Conservation (phyloP, 2,113 vertebrate species). For the Verasper variegatus region DNA sequence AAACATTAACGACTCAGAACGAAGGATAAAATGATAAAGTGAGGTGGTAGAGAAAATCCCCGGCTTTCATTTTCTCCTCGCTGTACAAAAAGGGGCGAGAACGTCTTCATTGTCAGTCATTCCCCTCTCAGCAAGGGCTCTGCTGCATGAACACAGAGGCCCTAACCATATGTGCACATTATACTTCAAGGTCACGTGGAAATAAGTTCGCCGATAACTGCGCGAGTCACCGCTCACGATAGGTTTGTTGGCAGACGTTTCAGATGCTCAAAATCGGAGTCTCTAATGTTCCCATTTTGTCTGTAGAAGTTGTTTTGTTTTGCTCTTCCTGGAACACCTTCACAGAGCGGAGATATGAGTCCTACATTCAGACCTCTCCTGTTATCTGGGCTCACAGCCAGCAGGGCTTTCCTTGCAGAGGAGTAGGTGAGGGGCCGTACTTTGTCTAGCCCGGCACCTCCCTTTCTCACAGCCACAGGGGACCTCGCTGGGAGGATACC, state of each 20-base stretch:
- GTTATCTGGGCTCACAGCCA: conserved; percentile 66
- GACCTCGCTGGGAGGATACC: conserved; percentile 1
- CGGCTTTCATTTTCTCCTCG: conserved; percentile 35
- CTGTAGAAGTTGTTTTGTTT: conserved; percentile 12
- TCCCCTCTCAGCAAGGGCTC: conserved; percentile 29
- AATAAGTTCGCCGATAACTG: conserved; percentile 49
- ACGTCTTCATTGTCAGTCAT: conserved; percentile 32
- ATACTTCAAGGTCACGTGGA: conserved; percentile 42
- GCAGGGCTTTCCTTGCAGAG: conserved; percentile 63
- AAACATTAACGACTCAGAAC: conserved; percentile 52
- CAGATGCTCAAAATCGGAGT: conserved; percentile 1
- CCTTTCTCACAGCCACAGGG: conserved; percentile 38
- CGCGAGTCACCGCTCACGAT: conserved; percentile 6
- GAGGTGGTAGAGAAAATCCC: conserved; percentile 16
- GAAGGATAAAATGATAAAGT: conserved; percentile 44
- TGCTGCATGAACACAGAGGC: conserved; percentile 35
- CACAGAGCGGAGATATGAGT: conserved; percentile 44
- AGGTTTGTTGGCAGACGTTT: conserved; percentile 21
- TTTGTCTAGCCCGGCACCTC: conserved; percentile 64
- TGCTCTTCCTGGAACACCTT: conserved; percentile 62
- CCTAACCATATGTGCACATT: conserved; percentile 14
- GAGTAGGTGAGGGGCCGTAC: conserved; percentile 52
- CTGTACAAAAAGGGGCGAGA: neutral
- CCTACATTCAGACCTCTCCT: conserved; percentile 37
- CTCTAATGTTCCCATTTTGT: conserved; percentile 19